A percentile compares a stretch with the other conserved stretches of the same genome.
These are phyloP conservation scores for Chymomyza amoena DNA, from an alignment of 2,888 invertebrate species.

Conservation along the genomic window DNA sequence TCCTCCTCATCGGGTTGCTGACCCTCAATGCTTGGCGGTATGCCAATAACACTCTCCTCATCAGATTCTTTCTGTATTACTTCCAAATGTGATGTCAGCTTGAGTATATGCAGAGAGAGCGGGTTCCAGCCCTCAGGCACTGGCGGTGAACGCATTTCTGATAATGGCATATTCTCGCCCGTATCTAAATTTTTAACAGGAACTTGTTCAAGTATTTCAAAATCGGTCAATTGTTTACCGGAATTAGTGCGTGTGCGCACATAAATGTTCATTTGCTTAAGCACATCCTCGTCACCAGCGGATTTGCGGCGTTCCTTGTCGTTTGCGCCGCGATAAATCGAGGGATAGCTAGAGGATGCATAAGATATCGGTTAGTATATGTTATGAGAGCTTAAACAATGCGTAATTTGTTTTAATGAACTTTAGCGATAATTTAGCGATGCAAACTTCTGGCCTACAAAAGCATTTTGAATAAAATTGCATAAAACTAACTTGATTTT, in stretches of 20 bases:
- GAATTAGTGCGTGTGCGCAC: slow-evolving; percentile 91
- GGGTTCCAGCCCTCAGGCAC: slow-evolving; percentile 94
- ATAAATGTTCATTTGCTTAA: slow-evolving; percentile 85
- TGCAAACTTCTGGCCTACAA: slow-evolving; percentile 18
- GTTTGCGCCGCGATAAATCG: slow-evolving; percentile 71
- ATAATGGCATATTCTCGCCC: slow-evolving; percentile 94
- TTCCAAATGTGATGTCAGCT: slow-evolving; percentile 88
- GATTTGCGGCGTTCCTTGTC: slow-evolving; percentile 86
- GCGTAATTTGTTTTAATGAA: slow-evolving; percentile 36
- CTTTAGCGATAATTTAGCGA: slow-evolving; percentile 56
- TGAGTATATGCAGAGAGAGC: slow-evolving; percentile 95
- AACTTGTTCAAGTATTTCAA: slow-evolving; percentile 95
- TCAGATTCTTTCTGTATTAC: slow-evolving; percentile 90
- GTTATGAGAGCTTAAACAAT: neutral
- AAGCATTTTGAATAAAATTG: slow-evolving; percentile 4
- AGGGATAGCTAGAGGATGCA: slow-evolving; percentile 68
- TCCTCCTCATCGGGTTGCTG: slow-evolving; percentile 78
- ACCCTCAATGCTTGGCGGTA: slow-evolving; percentile 78
- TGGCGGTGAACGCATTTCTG: slow-evolving; percentile 84
- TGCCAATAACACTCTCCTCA: slow-evolving; percentile 85
- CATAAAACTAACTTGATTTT: slow-evolving; percentile 69
- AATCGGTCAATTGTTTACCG: slow-evolving; percentile 91
- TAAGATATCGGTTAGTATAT: neutral
- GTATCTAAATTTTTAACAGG: slow-evolving; percentile 90
- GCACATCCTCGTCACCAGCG: slow-evolving; percentile 88